Evolutionary conservation across 37 sponge, comb jelly and placozoan species (phyloP).

Genomic region (Petrosia ficiformis): DNA sequence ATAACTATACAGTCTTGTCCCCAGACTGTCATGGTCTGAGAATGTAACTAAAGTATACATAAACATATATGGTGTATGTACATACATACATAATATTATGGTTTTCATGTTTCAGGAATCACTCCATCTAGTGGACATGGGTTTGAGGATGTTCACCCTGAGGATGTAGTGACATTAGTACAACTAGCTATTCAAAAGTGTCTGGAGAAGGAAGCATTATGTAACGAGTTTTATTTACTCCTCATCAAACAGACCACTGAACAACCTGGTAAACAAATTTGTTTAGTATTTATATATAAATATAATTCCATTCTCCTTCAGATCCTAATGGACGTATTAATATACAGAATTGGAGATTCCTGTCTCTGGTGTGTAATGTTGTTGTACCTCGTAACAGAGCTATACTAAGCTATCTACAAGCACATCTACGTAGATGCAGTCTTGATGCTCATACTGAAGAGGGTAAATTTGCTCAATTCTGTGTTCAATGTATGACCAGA

Average conservation of each 20-base stretch:
- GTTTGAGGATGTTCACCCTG: slow-evolving; percentile 62
- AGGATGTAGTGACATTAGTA: slow-evolving; percentile 72
- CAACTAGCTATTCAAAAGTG: slow-evolving; percentile 89
- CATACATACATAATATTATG: not conserved
- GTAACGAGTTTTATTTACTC: slow-evolving; percentile 95
- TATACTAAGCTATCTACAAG: slow-evolving; percentile 84
- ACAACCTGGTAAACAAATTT: slow-evolving; percentile 68
- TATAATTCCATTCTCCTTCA: slow-evolving; percentile 4
- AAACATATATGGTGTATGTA: not conserved
- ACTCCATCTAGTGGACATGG: slow-evolving; percentile 54
- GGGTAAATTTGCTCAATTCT: slow-evolving; percentile 90
- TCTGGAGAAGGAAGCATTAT: slow-evolving; percentile 87
- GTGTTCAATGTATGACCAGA: slow-evolving; percentile 48
- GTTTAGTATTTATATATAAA: not conserved
- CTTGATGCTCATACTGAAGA: slow-evolving; percentile 85
- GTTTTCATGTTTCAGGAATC: slow-evolving; percentile 45
- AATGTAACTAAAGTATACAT: not conserved
- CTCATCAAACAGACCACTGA: slow-evolving; percentile 97
- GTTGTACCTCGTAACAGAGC: slow-evolving; percentile 86
- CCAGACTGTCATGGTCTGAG: too few relatives aligned
- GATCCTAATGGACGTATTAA: slow-evolving; percentile 94
- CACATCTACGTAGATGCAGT: slow-evolving; percentile 75
- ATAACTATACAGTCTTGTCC: too few relatives aligned
- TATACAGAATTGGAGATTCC: slow-evolving; percentile 90
- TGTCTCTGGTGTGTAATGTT: slow-evolving; percentile 71